Evolutionary conservation across 2,797 vertebrate genomes (phyloP).

Genomic region (Artibeus lituratus): DNA sequence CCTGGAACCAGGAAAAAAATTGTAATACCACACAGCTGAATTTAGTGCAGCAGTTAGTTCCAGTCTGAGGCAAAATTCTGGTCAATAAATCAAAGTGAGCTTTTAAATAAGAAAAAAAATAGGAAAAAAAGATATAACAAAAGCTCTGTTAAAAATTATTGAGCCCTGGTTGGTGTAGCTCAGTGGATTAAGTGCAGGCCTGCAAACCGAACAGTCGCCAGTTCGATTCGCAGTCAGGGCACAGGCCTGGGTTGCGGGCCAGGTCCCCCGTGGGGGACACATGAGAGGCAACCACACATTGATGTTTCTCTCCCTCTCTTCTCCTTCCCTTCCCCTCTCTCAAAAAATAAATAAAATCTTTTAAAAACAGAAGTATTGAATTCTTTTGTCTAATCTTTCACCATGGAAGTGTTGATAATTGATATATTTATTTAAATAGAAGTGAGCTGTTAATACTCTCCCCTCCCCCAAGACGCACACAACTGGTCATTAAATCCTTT

Average conservation of each 20-base stretch:
- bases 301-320: too few species aligned
- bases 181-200: too few species aligned
- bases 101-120: not conserved
- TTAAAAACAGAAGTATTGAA: not conserved
- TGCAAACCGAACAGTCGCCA: too few species aligned
- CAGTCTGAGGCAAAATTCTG: not conserved
- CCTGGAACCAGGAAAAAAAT: not conserved
- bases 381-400: not conserved
- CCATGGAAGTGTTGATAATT: not conserved
- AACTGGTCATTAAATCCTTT: not conserved
- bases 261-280: too few species aligned
- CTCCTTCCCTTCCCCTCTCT: too few species aligned
- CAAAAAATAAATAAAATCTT: too few species aligned
- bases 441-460: not conserved
- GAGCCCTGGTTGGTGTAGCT: too few species aligned
- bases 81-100: not conserved
- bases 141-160: not conserved
- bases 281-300: too few species aligned
- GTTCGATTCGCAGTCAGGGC: too few species aligned
- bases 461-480: not conserved
- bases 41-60: not conserved
- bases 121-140: not conserved
- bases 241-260: too few species aligned
- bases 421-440: conserved; percentile 13
- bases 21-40: not conserved